phyloP scores from a whole-genome alignment of 2,888 invertebrate species.

The Metacarcinus magister region DNA sequence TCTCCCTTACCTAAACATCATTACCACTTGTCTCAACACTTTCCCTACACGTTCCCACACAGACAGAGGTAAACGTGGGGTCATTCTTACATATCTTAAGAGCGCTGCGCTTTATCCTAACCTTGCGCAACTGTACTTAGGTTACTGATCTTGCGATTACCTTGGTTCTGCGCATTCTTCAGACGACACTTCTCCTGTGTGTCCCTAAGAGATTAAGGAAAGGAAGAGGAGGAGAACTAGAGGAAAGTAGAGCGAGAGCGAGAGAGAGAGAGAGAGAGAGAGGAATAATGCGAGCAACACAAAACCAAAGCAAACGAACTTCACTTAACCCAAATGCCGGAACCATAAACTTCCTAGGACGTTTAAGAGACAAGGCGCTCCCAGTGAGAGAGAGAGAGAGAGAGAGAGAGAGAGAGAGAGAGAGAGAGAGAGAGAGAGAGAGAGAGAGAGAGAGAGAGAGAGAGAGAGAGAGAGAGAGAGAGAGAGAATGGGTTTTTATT shows the following conservation, averaged over 20 bases:
- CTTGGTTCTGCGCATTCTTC: neutral
- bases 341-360: neutral
- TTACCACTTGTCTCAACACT: neutral
- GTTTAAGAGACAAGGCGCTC: constrained; percentile 3
- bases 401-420: constrained; percentile 23
- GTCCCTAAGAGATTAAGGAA: neutral
- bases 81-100: neutral
- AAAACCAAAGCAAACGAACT: constrained; percentile 2
- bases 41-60: neutral
- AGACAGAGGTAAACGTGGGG: neutral
- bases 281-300: neutral
- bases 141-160: neutral
- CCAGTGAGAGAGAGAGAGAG: neutral
- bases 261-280: neutral
- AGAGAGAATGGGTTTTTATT: no score
- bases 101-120: neutral
- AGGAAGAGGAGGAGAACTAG: neutral
- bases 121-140: neutral
- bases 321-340: neutral
- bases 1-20: neutral
- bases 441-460: neutral
- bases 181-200: neutral
- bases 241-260: neutral
- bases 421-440: constrained; percentile 10
- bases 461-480: no score